Base-by-base conservation (phyloP, 2,888 invertebrate species). In the Heliconius charithonia region DNA sequence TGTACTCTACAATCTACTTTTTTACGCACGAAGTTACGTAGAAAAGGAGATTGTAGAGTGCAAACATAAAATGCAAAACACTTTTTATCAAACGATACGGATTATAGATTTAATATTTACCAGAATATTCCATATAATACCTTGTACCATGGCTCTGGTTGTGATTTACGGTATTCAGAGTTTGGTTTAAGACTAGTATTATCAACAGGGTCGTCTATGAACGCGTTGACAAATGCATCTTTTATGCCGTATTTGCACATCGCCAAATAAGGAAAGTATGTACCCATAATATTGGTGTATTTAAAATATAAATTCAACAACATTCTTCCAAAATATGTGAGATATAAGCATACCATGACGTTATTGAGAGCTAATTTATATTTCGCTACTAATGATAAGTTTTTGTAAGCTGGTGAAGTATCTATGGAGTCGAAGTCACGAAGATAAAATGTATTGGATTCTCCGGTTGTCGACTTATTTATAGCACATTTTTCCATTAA, bases 281-380 rank as follows among this genome's bases (percentile, higher is more conserved):
- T 88, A 0, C 96, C 95, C 78, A 95, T 91, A 0, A 96, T 93
- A 66, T 95, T 89, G 78, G 89, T 90, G 12, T 91, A 85, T n/a
- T 96, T 96, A 83, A 95, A 96, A 29, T 90, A 91, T 86, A 96
- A 95, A 85, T 97, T 97, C 32, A 96, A 91, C 81, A 95, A 93
- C 59, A 91, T 87, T 12, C 96, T 94, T 25, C 96, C 95, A 76
- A 95, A 86, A 76, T 83, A 83, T 74, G 90, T 94, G 59, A 88
- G 86, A 76, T 94, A 90, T 41, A 95, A 82, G 16, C 59, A 45
- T 7, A 65, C 13, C 13, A 84, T 12, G 0, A 85, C 22, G 1
- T 71, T 66, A 22, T 76, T n/a, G 4, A 80, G 67, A 51, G 82
- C 82, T 9, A 88, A 37, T 69, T 82, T 84, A 56, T 83, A 85